These are phyloP conservation scores for Tragelaphus eurycerus DNA, from an alignment of 2,797 vertebrate species.

Conservation along the genomic window DNA sequence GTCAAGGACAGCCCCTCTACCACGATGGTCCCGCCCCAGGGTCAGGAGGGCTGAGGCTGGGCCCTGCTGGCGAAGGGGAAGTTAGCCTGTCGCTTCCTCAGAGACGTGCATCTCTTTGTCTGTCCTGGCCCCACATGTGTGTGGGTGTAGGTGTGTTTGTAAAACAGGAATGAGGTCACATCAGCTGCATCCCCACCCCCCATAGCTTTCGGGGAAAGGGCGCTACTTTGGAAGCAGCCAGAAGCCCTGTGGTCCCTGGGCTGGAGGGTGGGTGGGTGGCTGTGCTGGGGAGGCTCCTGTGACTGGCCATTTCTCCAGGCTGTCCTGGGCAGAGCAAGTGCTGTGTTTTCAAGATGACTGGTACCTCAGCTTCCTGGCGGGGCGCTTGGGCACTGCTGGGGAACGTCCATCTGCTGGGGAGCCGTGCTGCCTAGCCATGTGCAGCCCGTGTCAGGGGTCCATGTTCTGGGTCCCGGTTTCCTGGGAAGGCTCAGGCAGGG, in stretches of 20 bases:
- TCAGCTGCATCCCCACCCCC: neutral
- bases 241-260: neutral
- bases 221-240: neutral
- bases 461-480: neutral
- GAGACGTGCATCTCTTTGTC: neutral
- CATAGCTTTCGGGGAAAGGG: fast-evolving
- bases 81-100: neutral
- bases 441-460: fast-evolving
- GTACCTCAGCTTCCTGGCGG: neutral
- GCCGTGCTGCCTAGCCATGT: fast-evolving
- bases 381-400: neutral
- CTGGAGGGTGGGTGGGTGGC: neutral
- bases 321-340: neutral
- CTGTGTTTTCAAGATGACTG: neutral
- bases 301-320: neutral
- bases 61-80: neutral
- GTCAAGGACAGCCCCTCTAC: neutral
- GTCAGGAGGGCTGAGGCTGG: neutral
- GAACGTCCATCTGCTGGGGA: neutral
- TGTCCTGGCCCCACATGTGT: fast-evolving
- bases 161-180: fast-evolving
- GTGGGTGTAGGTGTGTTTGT: fast-evolving
- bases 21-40: fast-evolving
- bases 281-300: fast-evolving
- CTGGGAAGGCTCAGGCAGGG: neutral